Evolutionary conservation across 1,140 invertebrate genomes (phyloP), one percentile per base, ranked within the genome.

Genomic region (Pentalonia nigronervosa): DNA sequence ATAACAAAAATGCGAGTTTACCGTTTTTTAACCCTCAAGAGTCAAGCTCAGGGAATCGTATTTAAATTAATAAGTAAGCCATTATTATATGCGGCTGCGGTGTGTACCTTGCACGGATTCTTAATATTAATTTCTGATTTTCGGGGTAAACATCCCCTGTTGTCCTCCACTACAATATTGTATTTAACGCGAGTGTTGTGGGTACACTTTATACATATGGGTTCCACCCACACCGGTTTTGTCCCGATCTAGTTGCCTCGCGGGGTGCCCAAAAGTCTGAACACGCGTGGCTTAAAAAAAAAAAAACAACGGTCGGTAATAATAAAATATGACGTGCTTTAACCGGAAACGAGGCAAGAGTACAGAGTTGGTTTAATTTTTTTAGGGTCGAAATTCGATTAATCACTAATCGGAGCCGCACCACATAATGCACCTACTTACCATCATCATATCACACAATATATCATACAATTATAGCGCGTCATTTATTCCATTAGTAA

Each of bases 401-500:
- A 67, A 67, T 67, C 60, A 67, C 60, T 4, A n/a, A 67, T 67
- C 60, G 60, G 60, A 14, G 60, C 30, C 60, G 60, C 60, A n/a
- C 60, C 30, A 67, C 60, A n/a, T n/a, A 67, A 30, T 60, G 56
- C 6, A 30, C 56, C 30, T n/a, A 67, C 25, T 3, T 30, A 50
- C 4, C 41, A 4, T 41, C 41, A 4, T 41, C 50, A 50, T 20
- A 50, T 17, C 17, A 23, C 17, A n/a, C 4, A 11, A 11, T 60
- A 11, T 14, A 60, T 60, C 9, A 30, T 60, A 60, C 30, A 14
- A 60, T 60, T 60, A 60, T 30, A 60, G 56, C 56, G 30, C 9
- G 56, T 60, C 60, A 67, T 67, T 67, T 67, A 67, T 67, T 67
- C 60, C 60, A 67, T 67, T 67, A 67, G 60, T 67, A n/a, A 67